Evolutionary conservation across 37 sponge, comb jelly and placozoan genomes (phyloP), one percentile per base, ranked within the genome.

Genomic region (Oopsacas minuta): DNA sequence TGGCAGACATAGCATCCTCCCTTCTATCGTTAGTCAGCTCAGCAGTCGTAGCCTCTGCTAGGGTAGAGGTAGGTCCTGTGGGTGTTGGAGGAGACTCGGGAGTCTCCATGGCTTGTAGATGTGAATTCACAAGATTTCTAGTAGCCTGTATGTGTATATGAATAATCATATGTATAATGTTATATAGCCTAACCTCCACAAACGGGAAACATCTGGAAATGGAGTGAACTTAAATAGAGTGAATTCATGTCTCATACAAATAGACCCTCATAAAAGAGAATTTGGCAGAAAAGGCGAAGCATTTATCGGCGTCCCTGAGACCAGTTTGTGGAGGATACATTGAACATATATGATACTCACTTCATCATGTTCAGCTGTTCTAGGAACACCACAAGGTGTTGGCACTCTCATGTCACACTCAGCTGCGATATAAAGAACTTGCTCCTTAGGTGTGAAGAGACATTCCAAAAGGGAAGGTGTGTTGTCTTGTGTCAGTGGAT

Each of bases 401-500:
- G 75, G 75, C 28, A 61, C 75, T 34, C 28, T 61, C 28, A 61
- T 61, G 75, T 61, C 75, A 34, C 20, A 61, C 75, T 61, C 75
- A 3, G 75, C 20, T 25, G 75, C 75, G 75, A 61, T 3, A n/a
- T 61, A 61, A 3, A 61, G 75, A 3, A 88, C 84, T 39, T 85
- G 86, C 51, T 91, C 91, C 8, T 38, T 84, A 35, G 88, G 83
- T 35, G 88, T 85, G 83, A 91, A 51, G 38, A 91, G 39, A 38
- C 85, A 84, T 25, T 87, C 38, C 0, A 85, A 61, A 23, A 91
- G 83, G 0, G 89, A 61, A 12, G 85, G 42, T 7, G 46, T n/a
- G 23, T 38, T 0, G 17, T 15, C 86, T n/a, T 88, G 87, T 0
- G 81, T 75, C 38, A 88, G 20, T 1, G 91, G 91, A 25, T 69